phyloP scores from a whole-genome alignment of 2,797 vertebrate genomes.

The Muscicapa comitata region DNA sequence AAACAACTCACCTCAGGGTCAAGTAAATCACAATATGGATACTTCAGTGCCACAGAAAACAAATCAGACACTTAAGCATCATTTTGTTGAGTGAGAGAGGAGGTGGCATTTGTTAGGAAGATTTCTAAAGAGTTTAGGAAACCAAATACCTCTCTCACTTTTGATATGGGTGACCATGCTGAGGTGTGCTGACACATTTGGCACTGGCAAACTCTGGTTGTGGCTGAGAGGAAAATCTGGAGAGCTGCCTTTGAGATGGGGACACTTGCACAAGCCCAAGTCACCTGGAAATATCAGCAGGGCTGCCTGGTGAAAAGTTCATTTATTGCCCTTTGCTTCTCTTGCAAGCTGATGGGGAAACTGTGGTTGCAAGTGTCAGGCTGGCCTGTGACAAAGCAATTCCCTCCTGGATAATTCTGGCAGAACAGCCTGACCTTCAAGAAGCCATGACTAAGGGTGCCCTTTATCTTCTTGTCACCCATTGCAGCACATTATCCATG shows the following conservation, averaged over 20 bases:
- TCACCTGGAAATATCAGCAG: background rate
- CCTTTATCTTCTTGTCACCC: background rate
- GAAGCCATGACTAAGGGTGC: background rate
- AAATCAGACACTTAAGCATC: background rate
- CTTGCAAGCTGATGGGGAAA: background rate
- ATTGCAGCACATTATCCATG: background rate
- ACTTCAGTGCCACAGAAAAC: background rate
- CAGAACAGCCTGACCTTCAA: slow-evolving; percentile 15
- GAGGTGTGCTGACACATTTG: background rate
- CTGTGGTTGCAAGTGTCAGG: background rate
- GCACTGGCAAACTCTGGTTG: background rate
- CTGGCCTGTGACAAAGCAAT: background rate
- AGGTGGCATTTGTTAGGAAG: background rate
- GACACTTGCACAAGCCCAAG: background rate
- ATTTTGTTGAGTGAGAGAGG: background rate
- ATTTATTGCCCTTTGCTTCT: background rate
- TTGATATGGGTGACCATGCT: background rate
- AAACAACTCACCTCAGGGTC: background rate
- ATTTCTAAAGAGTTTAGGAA: background rate
- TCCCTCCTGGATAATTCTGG: background rate
- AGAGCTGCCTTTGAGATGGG: background rate
- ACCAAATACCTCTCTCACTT: background rate
- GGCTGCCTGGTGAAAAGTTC: background rate
- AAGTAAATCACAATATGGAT: background rate
- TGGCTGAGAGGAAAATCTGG: background rate